Conservation (phyloP, 2,888 invertebrate species). For the Tupiocoris notatus region DNA sequence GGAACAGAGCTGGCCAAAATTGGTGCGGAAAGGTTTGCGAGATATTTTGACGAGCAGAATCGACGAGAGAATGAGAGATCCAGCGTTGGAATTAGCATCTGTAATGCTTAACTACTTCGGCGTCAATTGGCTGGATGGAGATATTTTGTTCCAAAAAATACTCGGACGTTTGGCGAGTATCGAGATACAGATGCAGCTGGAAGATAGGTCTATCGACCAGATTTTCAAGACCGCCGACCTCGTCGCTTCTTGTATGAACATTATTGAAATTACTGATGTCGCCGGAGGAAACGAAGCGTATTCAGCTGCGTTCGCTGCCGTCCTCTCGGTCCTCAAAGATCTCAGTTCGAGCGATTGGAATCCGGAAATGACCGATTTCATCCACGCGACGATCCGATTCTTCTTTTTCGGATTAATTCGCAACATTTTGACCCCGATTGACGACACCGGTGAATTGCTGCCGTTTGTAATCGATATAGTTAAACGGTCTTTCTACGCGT, state of each 20-base stretch:
- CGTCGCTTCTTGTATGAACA: constrained; percentile 77
- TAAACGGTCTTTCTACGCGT: constrained; percentile 78
- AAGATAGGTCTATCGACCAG: constrained; percentile 76
- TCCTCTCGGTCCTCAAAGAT: constrained; percentile 61
- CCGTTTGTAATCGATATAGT: constrained; percentile 78
- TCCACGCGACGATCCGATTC: constrained; percentile 79
- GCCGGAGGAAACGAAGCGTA: neutral
- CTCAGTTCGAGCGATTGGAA: neutral
- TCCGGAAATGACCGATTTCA: constrained; percentile 55
- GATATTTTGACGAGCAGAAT: constrained; percentile 86
- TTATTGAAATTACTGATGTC: constrained; percentile 68
- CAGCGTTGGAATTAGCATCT: constrained; percentile 81
- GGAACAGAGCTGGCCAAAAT: constrained; percentile 65
- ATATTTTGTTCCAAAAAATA: constrained; percentile 78
- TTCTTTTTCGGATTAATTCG: constrained; percentile 86
- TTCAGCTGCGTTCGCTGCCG: constrained; percentile 52
- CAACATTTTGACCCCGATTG: constrained; percentile 82
- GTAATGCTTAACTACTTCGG: constrained; percentile 77
- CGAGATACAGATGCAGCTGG: constrained; percentile 91
- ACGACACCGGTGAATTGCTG: constrained; percentile 74
- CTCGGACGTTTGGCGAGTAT: constrained; percentile 84
- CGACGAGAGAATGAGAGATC: constrained; percentile 83
- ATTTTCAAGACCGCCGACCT: constrained; percentile 73
- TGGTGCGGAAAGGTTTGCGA: constrained; percentile 75
- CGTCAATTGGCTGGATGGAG: constrained; percentile 73